A percentile compares a stretch with the other conserved stretches of the same genome.
Conservation (phyloP, 2,797 vertebrate species). For the Pseudomugil tenellus region DNA sequence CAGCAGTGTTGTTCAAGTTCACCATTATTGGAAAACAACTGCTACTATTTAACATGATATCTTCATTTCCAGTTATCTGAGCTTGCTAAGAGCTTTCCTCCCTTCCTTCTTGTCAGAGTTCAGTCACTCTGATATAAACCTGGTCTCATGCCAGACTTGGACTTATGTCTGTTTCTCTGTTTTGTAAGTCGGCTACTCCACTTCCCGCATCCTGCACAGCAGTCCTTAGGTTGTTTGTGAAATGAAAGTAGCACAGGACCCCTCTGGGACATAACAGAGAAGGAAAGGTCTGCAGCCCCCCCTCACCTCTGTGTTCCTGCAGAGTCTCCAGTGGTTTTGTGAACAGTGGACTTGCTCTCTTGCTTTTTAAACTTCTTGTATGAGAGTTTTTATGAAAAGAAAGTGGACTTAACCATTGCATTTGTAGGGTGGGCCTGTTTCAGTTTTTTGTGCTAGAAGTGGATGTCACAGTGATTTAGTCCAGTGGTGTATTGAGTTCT, state of each 20-base stretch:
- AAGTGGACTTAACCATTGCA: constrained; percentile 34
- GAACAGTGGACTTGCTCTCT: constrained; percentile 56
- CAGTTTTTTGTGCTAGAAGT: constrained; percentile 55
- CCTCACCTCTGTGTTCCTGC: constrained; percentile 74
- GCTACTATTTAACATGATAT: constrained; percentile 39
- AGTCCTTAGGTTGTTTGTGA: constrained; percentile 83
- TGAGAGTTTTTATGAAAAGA: constrained; percentile 38
- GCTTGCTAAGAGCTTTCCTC: constrained; percentile 27
- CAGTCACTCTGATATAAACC: constrained; percentile 57
- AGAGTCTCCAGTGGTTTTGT: constrained; percentile 53
- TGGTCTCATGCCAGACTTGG: constrained; percentile 48
- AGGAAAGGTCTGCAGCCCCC: constrained; percentile 68
- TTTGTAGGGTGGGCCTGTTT: constrained; percentile 46
- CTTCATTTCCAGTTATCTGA: constrained; percentile 38
- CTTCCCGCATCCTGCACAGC: constrained; percentile 73
- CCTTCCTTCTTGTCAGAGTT: constrained; percentile 52
- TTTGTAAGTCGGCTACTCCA: constrained; percentile 65
- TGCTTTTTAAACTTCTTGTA: constrained; percentile 42
- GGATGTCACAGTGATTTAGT: constrained; percentile 83
- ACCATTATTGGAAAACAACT: constrained; percentile 38
- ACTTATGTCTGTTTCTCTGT: constrained; percentile 67
- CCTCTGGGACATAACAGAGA: constrained; percentile 79
- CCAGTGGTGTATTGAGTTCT: constrained; percentile 74
- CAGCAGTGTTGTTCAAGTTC: constrained; percentile 40
- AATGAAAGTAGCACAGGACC: constrained; percentile 75